phyloP scores from a whole-genome alignment of 1,140 invertebrate genomes.

The Hirudo medicinalis region DNA sequence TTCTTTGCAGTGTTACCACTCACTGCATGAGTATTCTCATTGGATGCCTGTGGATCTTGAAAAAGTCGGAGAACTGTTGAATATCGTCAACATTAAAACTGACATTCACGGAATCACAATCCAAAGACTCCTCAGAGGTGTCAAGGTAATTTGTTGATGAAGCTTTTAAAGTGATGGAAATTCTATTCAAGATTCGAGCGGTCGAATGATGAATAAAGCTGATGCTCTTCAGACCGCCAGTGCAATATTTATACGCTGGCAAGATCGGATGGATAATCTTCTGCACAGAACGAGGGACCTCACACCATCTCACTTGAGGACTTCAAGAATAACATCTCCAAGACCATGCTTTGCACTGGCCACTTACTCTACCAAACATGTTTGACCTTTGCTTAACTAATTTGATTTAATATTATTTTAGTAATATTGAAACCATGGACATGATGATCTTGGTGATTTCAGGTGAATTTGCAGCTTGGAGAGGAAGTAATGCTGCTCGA shows the following conservation, averaged over 20 bases:
- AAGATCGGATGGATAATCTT: constrained; percentile 15
- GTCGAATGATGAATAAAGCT: neutral
- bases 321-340: constrained; percentile 12
- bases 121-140: constrained; percentile 3
- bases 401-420: neutral
- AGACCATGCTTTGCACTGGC: constrained; percentile 13
- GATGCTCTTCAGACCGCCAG: constrained; percentile 11
- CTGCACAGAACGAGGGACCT: constrained; percentile 16
- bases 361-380: constrained; percentile 22
- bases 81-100: neutral
- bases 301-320: constrained; percentile 18
- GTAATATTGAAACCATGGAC: no score
- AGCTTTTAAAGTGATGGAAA: neutral
- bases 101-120: constrained; percentile 13
- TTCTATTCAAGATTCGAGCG: neutral
- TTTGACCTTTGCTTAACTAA: neutral
- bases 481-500: constrained; percentile 21
- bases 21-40: constrained; percentile 15
- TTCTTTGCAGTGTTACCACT: constrained; percentile 20
- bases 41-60: constrained; percentile 23
- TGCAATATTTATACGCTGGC: constrained; percentile 19
- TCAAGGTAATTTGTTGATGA: constrained; percentile 14
- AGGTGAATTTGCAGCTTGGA: constrained; percentile 19
- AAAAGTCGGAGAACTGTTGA: constrained; percentile 14
- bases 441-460: neutral